Evolutionary conservation across 2,888 invertebrate species (phyloP).

Genomic region (Gnatocerus cornutus): DNA sequence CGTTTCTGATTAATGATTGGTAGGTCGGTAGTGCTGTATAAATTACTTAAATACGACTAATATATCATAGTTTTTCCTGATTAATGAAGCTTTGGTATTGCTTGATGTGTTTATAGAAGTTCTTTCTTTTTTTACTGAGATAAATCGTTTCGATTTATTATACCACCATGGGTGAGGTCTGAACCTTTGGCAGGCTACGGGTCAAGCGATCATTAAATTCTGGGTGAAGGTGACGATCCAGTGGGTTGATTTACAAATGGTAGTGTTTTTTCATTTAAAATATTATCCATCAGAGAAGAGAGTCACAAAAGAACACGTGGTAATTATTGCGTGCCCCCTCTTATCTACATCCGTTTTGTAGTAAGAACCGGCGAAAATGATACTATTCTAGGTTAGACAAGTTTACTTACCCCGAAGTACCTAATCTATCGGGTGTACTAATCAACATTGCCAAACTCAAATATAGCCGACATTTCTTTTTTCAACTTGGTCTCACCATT

Average conservation of each 20-base stretch:
- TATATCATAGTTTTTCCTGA: slow-evolving; percentile 45
- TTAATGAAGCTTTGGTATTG: slow-evolving; percentile 38
- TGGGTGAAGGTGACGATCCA: slow-evolving; percentile 9
- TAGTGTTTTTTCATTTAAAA: no score
- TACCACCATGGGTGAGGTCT: slow-evolving; percentile 11
- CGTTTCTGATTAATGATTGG: slow-evolving; percentile 46
- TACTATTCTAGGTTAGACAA: no score
- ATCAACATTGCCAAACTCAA: no score
- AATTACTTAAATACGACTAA: slow-evolving; percentile 44
- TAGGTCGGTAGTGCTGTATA: slow-evolving; percentile 39
- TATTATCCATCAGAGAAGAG: no score
- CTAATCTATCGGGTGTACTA: no score
- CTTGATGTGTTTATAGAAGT: slow-evolving; percentile 45
- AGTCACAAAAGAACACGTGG: no score
- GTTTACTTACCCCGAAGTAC: no score
- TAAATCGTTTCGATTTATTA: slow-evolving; percentile 43
- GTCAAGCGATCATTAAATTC: slow-evolving; percentile 18
- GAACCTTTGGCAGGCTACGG: slow-evolving; percentile 10
- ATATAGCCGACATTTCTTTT: no score
- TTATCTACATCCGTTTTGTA: no score
- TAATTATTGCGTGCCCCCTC: no score
- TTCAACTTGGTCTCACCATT: neutral
- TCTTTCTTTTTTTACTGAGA: slow-evolving; percentile 33
- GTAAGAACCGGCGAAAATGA: no score
- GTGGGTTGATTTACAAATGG: no score